Percentiles rank a stretch among this genome's conserved stretches.
These are phyloP conservation scores for Siderastrea radians DNA, from an alignment of 92 coral and sea anemone species.

Conservation along the genomic window DNA sequence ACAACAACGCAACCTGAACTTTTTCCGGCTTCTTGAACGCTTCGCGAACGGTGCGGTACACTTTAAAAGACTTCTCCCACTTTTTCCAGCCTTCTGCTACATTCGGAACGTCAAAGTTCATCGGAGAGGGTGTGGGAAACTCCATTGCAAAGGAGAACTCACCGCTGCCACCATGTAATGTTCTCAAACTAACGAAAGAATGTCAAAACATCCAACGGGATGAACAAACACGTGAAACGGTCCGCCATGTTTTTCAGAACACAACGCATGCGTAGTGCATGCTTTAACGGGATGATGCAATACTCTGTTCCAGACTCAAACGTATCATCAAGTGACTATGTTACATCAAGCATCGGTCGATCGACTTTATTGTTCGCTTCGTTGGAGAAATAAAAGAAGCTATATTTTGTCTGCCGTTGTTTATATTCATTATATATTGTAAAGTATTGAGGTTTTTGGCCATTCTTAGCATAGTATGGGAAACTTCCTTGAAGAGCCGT, in stretches of 20 bases:
- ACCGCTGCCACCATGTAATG: not conserved
- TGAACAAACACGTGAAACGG: not conserved
- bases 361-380: no score
- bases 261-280: conserved; percentile 2
- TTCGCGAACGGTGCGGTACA: not conserved
- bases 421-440: no score
- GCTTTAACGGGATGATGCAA: conserved; percentile 3
- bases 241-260: not conserved
- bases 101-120: not conserved
- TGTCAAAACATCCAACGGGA: not conserved
- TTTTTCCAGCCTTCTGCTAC: conserved; percentile 12
- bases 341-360: not conserved
- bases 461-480: no score
- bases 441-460: no score
- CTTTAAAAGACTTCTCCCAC: not conserved
- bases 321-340: not conserved
- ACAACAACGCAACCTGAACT: conserved; percentile 13
- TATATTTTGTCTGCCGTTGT: no score
- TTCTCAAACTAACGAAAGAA: not conserved
- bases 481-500: no score
- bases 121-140: conserved; percentile 8
- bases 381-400: no score
- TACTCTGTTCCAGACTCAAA: not conserved
- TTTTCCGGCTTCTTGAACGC: conserved; percentile 3
- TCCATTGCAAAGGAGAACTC: conserved; percentile 4